Base-by-base conservation (phyloP, 2,888 invertebrate genomes). In the Drosophila crucigera region DNA sequence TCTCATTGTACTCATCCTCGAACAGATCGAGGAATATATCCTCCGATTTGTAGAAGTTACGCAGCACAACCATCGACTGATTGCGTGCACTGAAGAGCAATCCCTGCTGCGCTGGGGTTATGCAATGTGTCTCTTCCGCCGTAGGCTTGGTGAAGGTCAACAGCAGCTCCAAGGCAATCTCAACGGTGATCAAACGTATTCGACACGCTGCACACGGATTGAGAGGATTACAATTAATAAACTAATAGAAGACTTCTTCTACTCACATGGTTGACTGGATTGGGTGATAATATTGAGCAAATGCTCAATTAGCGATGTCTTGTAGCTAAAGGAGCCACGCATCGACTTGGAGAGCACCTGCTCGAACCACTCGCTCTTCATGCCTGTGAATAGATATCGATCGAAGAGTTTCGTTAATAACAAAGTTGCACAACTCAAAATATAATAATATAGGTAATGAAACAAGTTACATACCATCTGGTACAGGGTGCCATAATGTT, bases 1-100 rank as follows among this genome's bases (percentile, higher is more conserved):
- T 97, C 94, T 99, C 98, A 91, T 97, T 97, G 93, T 97, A 98
- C 90, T 99, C 99, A 93, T 99, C 98, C 94, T 99, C 99, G 93
- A 99, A 99, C 96, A 99, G 97, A 92, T 99, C 99, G 68, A 99
- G 94, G 94, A 99, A 99, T 88, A 99, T 98, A 91, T 99, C 99
- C 94, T 99, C 99, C 86, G 97, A 97, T 95, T 98, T 99, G 94
- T 98, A 99, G 94, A 98, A 98, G 94, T 97, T 98, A 56, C 98
- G 95, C 19, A 99, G 95, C 37, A 97, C 94, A 0, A 97, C 95
- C 60, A 97, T 97, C 81, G 98, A 97, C 91, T 97, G 97, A 91
- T 96, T 96, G 82, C 95, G 95, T 5, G 97, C 96, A 90, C 96
- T 94, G 93, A 97, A 95, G 82, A 97, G 94, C 84, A 95, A 93